phyloP scores from a whole-genome alignment of 1,140 invertebrate genomes.

The Lasioglossum albipes region DNA sequence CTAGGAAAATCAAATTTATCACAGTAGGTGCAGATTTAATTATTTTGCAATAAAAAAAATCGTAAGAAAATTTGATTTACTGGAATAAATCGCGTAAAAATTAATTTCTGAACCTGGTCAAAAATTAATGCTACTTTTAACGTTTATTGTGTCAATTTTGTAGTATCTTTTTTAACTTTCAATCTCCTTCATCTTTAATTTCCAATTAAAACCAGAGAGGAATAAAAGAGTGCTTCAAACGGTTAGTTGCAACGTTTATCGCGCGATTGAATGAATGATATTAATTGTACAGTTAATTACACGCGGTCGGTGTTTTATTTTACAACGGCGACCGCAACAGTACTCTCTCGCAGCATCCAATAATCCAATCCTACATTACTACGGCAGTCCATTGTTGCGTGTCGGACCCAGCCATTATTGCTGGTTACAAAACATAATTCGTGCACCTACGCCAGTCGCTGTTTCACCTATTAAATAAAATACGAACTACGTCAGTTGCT shows the following conservation, averaged over 20 bases:
- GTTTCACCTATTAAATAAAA: constrained; percentile 77
- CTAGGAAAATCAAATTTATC: no score
- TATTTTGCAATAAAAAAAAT: no score
- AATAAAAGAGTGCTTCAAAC: not conserved
- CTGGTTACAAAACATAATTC: constrained; percentile 77
- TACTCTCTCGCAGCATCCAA: constrained; percentile 64
- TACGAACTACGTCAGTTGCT: constrained; percentile 74
- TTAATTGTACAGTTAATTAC: constrained; percentile 76
- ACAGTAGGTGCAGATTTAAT: no score
- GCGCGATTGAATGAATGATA: constrained; percentile 58
- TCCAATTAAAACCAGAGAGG: not conserved
- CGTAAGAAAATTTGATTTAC: no score
- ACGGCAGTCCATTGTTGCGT: constrained; percentile 52
- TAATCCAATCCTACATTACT: constrained; percentile 75
- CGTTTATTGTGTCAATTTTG: no score
- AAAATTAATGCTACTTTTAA: no score
- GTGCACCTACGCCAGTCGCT: constrained; percentile 55
- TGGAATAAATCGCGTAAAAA: no score
- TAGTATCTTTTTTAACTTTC: not conserved
- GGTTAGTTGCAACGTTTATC: constrained; percentile 39
- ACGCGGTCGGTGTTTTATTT: constrained; percentile 73
- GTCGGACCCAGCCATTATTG: constrained; percentile 63
- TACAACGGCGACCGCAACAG: constrained; percentile 42
- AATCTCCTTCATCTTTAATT: not conserved
- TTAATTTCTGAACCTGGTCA: no score